A percentile compares a stretch with the other conserved stretches of the same genome.
phyloP scores from a whole-genome alignment of 2,113 vertebrate species.

The Aspidoscelis tigris region DNA sequence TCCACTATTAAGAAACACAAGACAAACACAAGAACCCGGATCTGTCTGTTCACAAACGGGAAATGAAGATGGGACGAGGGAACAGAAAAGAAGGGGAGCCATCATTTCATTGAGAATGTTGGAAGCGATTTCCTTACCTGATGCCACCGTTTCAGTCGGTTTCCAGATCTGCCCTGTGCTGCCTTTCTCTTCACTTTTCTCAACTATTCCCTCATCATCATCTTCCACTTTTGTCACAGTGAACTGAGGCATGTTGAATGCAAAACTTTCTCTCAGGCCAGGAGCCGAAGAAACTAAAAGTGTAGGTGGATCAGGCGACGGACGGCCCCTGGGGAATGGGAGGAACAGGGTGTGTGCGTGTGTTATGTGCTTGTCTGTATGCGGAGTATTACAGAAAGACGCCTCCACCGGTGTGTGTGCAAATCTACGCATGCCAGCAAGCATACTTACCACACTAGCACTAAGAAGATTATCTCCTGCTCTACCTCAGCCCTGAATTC shows the following conservation, averaged over 20 bases:
- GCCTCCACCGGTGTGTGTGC: slow-evolving; percentile 39
- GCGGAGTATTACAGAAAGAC: slow-evolving; percentile 37
- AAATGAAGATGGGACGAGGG: not conserved
- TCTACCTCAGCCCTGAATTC: slow-evolving; percentile 12
- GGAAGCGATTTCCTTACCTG: not conserved
- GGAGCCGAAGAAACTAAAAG: slow-evolving; percentile 47
- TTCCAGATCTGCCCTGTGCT: slow-evolving; percentile 37
- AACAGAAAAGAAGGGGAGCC: not conserved
- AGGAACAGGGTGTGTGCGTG: slow-evolving; percentile 23
- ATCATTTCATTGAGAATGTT: not conserved
- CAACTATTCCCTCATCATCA: slow-evolving; percentile 50
- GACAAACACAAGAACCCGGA: not conserved
- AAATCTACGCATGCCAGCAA: not conserved
- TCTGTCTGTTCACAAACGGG: not conserved
- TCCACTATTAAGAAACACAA: not conserved
- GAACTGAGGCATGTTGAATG: slow-evolving; percentile 71
- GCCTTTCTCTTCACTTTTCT: not conserved
- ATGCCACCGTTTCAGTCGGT: slow-evolving; percentile 45
- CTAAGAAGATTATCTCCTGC: slow-evolving; percentile 56
- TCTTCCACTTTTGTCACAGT: slow-evolving; percentile 75
- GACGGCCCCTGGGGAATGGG: slow-evolving; percentile 37
- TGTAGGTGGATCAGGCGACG: slow-evolving; percentile 60
- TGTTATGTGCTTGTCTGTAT: not conserved
- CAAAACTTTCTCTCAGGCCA: not conserved
- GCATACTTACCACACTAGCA: slow-evolving; percentile 41